Percentiles rank a stretch among this genome's conserved stretches.
These are phyloP conservation scores for Zosterops pallidus DNA, from an alignment of 2,113 vertebrate species.

Conservation along the genomic window DNA sequence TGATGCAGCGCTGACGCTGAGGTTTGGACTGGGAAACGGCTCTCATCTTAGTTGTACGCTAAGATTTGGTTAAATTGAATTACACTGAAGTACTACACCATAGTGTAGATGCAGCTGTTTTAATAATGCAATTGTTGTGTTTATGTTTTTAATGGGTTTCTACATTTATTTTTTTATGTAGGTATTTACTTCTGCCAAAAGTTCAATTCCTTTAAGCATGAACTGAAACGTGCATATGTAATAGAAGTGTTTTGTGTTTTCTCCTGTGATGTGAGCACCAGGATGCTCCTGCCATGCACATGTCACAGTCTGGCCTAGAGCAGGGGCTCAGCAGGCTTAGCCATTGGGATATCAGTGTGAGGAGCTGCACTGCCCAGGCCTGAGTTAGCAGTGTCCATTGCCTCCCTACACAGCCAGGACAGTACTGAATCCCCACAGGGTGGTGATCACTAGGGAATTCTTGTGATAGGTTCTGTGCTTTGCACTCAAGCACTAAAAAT, in stretches of 20 bases:
- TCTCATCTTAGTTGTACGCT: constrained; percentile 32
- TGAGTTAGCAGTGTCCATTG: background rate
- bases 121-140: background rate
- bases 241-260: background rate
- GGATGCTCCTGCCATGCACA: background rate
- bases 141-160: constrained; percentile 51
- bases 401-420: background rate
- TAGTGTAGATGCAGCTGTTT: constrained; percentile 52
- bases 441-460: background rate
- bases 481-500: background rate
- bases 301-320: background rate
- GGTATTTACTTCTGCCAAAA: constrained; percentile 45
- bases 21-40: constrained; percentile 19
- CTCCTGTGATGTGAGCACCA: background rate
- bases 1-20: constrained; percentile 25
- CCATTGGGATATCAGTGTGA: background rate
- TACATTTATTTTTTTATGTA: constrained; percentile 53
- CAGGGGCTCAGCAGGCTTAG: background rate
- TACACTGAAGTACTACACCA: constrained; percentile 51
- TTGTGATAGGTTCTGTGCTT: background rate
- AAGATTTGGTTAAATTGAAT: constrained; percentile 37
- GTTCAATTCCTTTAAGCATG: background rate
- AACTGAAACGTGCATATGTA: background rate
- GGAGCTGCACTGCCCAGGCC: background rate
- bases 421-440: background rate